Conservation (phyloP, 2,888 invertebrate genomes). For the Chloromyia formosa region DNA sequence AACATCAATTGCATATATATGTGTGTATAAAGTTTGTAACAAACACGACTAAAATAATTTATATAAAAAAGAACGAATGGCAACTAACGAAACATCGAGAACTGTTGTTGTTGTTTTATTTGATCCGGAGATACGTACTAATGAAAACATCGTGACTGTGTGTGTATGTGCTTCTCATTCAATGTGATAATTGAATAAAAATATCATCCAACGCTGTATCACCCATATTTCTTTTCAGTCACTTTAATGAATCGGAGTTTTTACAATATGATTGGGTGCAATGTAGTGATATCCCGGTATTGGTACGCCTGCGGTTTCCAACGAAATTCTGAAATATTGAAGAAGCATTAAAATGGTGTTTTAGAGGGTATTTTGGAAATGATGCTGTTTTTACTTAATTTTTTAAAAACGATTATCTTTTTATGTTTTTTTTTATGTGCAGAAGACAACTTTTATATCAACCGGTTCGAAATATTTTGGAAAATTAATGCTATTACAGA, state of each 20-base stretch:
- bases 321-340: constrained; percentile 83
- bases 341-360: no score
- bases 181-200: constrained; percentile 92
- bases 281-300: constrained; percentile 92
- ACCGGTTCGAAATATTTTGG: not conserved
- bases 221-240: not conserved
- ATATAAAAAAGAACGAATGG: constrained; percentile 15
- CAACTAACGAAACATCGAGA: constrained; percentile 12
- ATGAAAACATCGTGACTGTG: not conserved
- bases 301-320: constrained; percentile 92
- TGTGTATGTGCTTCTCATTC: constrained; percentile 87
- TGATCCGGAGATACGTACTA: not conserved
- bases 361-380: constrained; percentile 23
- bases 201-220: constrained; percentile 75
- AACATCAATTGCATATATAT: not conserved
- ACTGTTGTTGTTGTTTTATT: not conserved
- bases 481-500: no score
- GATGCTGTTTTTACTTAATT: constrained; percentile 35
- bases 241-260: constrained; percentile 88
- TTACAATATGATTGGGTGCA: constrained; percentile 91
- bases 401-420: constrained; percentile 38
- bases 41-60: constrained; percentile 9
- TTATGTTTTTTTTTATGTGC: constrained; percentile 21
- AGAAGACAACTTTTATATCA: constrained; percentile 12
- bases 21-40: constrained; percentile 2